Evolutionary conservation across 2,888 invertebrate species (phyloP).

Genomic region (Drosophila maculinotata): DNA sequence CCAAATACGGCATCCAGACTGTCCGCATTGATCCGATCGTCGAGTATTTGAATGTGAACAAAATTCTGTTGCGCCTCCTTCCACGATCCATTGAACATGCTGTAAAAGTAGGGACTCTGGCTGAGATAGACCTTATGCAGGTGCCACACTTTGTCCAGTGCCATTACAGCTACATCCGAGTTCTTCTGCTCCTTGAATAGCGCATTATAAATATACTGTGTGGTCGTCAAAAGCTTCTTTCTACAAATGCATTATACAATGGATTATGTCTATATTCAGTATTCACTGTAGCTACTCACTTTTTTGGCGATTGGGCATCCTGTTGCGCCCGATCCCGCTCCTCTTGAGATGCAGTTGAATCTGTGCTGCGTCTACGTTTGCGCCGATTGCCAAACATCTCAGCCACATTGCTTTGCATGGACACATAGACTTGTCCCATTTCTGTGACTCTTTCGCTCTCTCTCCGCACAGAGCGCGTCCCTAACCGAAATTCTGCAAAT

Average conservation of each 20-base stretch:
- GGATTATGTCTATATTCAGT: neutral
- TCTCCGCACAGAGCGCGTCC: no score
- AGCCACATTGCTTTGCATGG: slow-evolving; percentile 84
- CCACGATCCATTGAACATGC: slow-evolving; percentile 93
- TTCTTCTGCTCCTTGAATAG: slow-evolving; percentile 91
- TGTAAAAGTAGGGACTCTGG: slow-evolving; percentile 92
- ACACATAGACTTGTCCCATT: slow-evolving; percentile 86
- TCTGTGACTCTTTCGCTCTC: slow-evolving; percentile 11
- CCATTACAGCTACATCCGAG: slow-evolving; percentile 90
- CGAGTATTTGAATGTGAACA: slow-evolving; percentile 89
- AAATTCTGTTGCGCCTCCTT: slow-evolving; percentile 89
- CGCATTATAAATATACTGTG: slow-evolving; percentile 92
- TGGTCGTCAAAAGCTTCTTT: slow-evolving; percentile 89
- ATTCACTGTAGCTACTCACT: slow-evolving; percentile 83
- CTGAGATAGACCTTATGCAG: slow-evolving; percentile 92
- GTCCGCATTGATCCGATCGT: slow-evolving; percentile 89
- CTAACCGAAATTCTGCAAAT: no score
- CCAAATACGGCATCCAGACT: slow-evolving; percentile 90
- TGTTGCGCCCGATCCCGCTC: slow-evolving; percentile 85
- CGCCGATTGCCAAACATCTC: slow-evolving; percentile 86
- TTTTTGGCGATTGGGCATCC: slow-evolving; percentile 86
- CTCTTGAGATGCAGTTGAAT: slow-evolving; percentile 58
- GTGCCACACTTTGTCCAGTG: slow-evolving; percentile 90
- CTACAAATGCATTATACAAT: slow-evolving; percentile 67
- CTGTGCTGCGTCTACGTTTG: slow-evolving; percentile 86